A percentile compares a stretch with the other conserved stretches of the same genome.
These are phyloP conservation scores for Cristatella mucedo DNA, from an alignment of 2,888 invertebrate species.

Conservation along the genomic window DNA sequence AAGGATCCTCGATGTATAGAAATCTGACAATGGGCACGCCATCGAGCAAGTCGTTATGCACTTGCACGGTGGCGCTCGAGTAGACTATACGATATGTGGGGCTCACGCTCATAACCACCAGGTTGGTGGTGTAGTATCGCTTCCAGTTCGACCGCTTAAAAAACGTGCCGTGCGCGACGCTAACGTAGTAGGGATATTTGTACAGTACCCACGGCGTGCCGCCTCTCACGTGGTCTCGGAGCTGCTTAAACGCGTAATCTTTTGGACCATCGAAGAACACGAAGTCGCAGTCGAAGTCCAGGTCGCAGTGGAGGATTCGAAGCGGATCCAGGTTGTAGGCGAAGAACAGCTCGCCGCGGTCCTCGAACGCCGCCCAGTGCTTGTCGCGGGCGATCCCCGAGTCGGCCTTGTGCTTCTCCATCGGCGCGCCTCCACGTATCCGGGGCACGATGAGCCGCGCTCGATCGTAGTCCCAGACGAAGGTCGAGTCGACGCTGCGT, in stretches of 20 bases:
- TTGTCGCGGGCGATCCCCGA: conserved; percentile 17
- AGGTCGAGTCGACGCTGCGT: conserved; percentile 16
- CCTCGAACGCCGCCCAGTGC: conserved; percentile 16
- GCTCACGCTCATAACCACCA: conserved; percentile 16
- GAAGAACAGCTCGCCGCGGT: conserved; percentile 15
- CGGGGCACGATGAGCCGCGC: conserved; percentile 16
- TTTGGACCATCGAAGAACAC: conserved; percentile 6
- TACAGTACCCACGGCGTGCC: conserved; percentile 16
- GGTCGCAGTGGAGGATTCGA: conserved; percentile 15
- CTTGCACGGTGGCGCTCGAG: conserved; percentile 16
- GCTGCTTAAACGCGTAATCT: conserved; percentile 16
- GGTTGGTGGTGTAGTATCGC: conserved; percentile 17
- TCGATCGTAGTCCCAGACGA: conserved; percentile 16
- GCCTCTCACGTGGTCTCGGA: conserved; percentile 16
- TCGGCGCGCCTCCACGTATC: conserved; percentile 17
- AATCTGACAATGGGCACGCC: conserved; percentile 16
- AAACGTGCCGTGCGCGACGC: conserved; percentile 3
- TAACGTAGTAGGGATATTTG: conserved; percentile 6
- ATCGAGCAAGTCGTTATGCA: conserved; percentile 15
- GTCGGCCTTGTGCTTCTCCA: conserved; percentile 15
- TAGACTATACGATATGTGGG: conserved; percentile 17
- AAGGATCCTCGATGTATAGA: conserved; percentile 17
- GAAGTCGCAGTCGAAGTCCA: conserved; percentile 10
- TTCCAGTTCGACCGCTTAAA: conserved; percentile 13
- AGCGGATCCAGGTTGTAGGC: conserved; percentile 20